Conservation (phyloP, 2,888 invertebrate genomes). For the Camptogramma bilineatum region DNA sequence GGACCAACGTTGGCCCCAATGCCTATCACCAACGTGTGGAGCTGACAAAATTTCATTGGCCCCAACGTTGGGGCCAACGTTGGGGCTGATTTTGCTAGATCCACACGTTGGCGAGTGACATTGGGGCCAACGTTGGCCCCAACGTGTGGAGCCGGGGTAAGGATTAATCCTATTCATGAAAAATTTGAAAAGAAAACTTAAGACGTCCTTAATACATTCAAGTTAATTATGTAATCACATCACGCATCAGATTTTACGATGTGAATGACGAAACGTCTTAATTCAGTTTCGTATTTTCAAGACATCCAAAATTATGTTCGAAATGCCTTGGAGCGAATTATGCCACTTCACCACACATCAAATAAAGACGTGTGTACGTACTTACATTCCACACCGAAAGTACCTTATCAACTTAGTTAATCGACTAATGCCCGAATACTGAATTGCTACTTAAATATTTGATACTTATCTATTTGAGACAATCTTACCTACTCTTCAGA, state of each 20-base stretch:
- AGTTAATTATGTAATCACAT: slow-evolving; percentile 1
- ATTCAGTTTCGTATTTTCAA: slow-evolving; percentile 12
- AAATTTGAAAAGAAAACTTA: not conserved
- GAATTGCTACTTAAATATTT: no score
- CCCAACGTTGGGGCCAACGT: no score
- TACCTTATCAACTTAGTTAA: not conserved
- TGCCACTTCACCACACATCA: slow-evolving; percentile 24
- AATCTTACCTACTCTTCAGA: no score
- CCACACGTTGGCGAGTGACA: no score
- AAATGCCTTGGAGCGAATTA: slow-evolving; percentile 20
- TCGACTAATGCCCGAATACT: not conserved
- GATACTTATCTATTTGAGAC: no score
- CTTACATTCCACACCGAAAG: slow-evolving; percentile 5
- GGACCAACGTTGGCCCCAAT: no score
- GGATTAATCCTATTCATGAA: not conserved
- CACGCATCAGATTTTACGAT: slow-evolving; percentile 11
- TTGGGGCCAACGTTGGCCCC: no score
- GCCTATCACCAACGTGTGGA: no score
- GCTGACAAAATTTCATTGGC: no score
- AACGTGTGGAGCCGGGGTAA: no score
- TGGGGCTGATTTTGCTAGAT: no score
- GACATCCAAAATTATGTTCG: slow-evolving; percentile 25
- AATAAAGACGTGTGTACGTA: slow-evolving; percentile 21
- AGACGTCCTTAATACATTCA: not conserved
- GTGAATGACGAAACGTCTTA: slow-evolving; percentile 10